phyloP scores from a whole-genome alignment of 2,113 vertebrate genomes.

The Elephantulus edwardii region DNA sequence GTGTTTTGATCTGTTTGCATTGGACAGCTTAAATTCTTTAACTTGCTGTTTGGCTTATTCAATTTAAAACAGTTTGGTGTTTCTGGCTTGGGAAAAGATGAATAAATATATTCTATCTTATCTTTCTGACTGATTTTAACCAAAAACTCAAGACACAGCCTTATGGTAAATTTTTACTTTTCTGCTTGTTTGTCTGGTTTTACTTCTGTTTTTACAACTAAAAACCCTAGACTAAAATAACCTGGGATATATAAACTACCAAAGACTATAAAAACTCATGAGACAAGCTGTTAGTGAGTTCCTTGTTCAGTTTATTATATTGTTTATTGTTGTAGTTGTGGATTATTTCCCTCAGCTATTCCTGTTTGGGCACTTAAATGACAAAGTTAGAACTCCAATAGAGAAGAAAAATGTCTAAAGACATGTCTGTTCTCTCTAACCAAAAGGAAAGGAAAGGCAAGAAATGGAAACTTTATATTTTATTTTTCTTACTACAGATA shows the following conservation, averaged over 20 bases:
- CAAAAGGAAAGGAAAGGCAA: no score
- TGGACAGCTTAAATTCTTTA: conserved; percentile 39
- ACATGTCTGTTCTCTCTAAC: no score
- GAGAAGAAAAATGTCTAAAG: no score
- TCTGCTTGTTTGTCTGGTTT: neutral
- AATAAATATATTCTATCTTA: neutral
- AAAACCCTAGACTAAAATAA: neutral
- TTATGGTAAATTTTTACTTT: neutral
- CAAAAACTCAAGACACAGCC: neutral
- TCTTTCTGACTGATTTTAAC: neutral
- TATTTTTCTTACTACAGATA: no score
- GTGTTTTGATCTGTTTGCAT: conserved; percentile 29
- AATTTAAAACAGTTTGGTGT: neutral
- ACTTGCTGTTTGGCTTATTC: conserved; percentile 8
- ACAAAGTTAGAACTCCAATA: no score
- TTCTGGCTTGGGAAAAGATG: neutral
- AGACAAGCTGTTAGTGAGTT: neutral
- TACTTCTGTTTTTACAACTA: neutral
- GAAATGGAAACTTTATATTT: no score
- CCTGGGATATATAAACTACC: neutral
- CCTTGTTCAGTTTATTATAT: no score
- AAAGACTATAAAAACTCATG: neutral
- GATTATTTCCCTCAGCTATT: no score
- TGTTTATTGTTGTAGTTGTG: no score
- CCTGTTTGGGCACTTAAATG: no score